Evolutionary conservation across 2,888 invertebrate genomes (phyloP).

Genomic region (Caenorhabditis parvicauda): DNA sequence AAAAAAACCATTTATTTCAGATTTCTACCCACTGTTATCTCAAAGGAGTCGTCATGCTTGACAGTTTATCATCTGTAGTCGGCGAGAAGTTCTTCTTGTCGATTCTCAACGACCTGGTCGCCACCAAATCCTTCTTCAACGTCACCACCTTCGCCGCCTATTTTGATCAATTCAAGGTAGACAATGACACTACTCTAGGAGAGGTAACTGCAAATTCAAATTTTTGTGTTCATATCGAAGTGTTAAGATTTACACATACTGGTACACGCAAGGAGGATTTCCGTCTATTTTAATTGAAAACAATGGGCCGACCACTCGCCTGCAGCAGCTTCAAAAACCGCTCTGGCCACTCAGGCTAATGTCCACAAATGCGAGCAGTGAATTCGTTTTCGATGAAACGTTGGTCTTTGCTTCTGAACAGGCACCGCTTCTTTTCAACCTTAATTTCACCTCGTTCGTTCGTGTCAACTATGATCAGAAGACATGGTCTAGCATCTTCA

Average conservation of each 20-base stretch:
- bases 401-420: slow-evolving; percentile 28
- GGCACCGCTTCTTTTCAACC: slow-evolving; percentile 34
- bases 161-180: slow-evolving; percentile 31
- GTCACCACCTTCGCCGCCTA: slow-evolving; percentile 33
- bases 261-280: slow-evolving; percentile 40
- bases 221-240: neutral
- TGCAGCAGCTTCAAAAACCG: slow-evolving; percentile 24
- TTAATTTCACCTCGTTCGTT: slow-evolving; percentile 43
- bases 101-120: slow-evolving; percentile 34
- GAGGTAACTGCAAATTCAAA: slow-evolving; percentile 16
- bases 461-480: slow-evolving; percentile 42
- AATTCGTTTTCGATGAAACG: slow-evolving; percentile 34
- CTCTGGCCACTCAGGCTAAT: slow-evolving; percentile 36
- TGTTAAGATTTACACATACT: slow-evolving; percentile 40
- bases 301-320: slow-evolving; percentile 20
- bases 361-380: slow-evolving; percentile 24
- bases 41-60: slow-evolving; percentile 54
- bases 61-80: slow-evolving; percentile 48
- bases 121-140: slow-evolving; percentile 26
- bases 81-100: slow-evolving; percentile 46
- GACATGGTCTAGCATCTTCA: slow-evolving; percentile 43
- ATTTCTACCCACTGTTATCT: slow-evolving; percentile 53
- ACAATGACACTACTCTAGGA: slow-evolving; percentile 33
- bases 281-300: slow-evolving; percentile 37
- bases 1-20: slow-evolving; percentile 22